phyloP scores from a whole-genome alignment of 2,797 vertebrate species.

The Manis pentadactyla region DNA sequence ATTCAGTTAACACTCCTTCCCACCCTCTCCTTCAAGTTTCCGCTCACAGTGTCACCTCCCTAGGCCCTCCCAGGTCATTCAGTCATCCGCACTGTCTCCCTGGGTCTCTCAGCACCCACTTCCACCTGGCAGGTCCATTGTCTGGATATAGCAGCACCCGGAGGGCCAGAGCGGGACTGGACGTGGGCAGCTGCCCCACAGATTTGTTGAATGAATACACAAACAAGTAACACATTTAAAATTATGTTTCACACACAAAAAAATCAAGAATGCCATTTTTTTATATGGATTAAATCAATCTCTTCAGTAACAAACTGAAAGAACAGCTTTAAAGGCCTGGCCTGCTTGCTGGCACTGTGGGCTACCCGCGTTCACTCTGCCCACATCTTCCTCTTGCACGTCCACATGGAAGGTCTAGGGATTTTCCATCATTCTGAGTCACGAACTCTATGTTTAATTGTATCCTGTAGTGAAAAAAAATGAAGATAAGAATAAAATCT shows the following conservation, averaged over 20 bases:
- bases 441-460: background rate
- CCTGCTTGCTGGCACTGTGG: rapidly evolving
- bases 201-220: background rate
- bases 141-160: no score
- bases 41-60: no score
- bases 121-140: no score
- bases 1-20: no score
- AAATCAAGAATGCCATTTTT: background rate
- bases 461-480: background rate
- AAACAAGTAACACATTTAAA: background rate
- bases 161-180: background rate
- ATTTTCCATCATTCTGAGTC: background rate
- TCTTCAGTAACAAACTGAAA: background rate
- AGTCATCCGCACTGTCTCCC: no score
- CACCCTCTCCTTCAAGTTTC: no score
- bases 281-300: no score
- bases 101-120: no score
- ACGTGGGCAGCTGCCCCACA: background rate
- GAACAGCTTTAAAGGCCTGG: background rate
- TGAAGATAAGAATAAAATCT: no score
- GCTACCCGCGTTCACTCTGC: background rate
- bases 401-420: background rate
- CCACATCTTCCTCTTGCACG: background rate
- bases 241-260: background rate
- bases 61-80: no score